phyloP scores from a whole-genome alignment of 2,113 vertebrate genomes.

The Anguilla japonica region DNA sequence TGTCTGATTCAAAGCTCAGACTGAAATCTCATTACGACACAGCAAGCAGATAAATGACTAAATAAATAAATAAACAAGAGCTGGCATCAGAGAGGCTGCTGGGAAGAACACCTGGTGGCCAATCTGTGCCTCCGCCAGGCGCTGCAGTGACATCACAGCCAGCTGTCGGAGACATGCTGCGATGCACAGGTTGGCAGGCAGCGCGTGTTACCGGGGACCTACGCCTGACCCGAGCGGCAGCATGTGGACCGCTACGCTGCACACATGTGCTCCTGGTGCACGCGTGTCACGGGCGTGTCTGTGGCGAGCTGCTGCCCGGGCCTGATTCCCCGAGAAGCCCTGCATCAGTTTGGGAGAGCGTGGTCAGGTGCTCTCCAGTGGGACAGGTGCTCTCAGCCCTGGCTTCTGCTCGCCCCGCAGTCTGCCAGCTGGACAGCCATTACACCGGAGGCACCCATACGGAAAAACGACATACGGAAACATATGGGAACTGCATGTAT shows the following conservation, averaged over 20 bases:
- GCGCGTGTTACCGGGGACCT: background rate
- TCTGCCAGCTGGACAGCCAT: too few species aligned
- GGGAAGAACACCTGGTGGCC: background rate
- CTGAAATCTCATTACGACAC: background rate
- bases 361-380: too few species aligned
- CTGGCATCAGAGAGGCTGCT: background rate
- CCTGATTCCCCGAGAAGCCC: background rate
- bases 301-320: background rate
- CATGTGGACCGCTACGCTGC: background rate
- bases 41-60: background rate
- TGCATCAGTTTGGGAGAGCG: too few species aligned
- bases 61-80: background rate
- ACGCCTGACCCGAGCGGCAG: background rate
- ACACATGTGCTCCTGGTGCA: background rate
- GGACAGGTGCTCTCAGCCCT: too few species aligned
- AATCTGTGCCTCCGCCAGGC: background rate
- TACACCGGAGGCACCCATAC: too few species aligned
- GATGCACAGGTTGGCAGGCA: background rate
- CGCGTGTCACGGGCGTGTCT: background rate
- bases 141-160: background rate
- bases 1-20: background rate
- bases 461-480: too few species aligned
- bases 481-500: too few species aligned
- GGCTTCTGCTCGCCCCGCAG: too few species aligned
- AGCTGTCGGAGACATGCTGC: background rate